phyloP scores from a whole-genome alignment of 2,113 vertebrate genomes.

The Odocoileus virginianus region DNA sequence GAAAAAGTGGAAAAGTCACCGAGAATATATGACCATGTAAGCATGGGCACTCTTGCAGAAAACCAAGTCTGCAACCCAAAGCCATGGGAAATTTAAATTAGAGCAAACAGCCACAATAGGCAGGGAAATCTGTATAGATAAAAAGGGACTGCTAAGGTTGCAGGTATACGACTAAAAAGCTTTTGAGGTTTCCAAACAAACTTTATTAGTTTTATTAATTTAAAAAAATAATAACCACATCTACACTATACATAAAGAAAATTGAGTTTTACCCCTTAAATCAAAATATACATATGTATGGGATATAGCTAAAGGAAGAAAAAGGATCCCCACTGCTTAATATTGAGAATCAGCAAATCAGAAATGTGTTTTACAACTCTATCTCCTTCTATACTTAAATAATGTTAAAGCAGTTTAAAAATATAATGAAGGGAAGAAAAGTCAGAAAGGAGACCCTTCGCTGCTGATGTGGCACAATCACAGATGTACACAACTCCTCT shows the following conservation, averaged over 20 bases:
- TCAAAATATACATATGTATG: conserved; percentile 79
- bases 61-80: conserved; percentile 90
- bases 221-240: conserved; percentile 84
- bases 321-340: conserved; percentile 69
- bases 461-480: not conserved
- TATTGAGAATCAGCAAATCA: conserved; percentile 11
- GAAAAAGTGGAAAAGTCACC: conserved; percentile 79
- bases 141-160: conserved; percentile 83
- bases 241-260: conserved; percentile 81
- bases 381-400: conserved; percentile 35
- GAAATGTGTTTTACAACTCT: conserved; percentile 49
- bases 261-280: conserved; percentile 75
- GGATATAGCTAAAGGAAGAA: conserved; percentile 41
- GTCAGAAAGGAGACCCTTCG: not conserved
- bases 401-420: not conserved
- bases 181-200: conserved; percentile 85
- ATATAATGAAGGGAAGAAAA: not conserved
- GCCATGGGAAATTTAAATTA: conserved; percentile 92
- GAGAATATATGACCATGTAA: conserved; percentile 85
- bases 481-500: not conserved
- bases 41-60: conserved; percentile 98
- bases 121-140: conserved; percentile 73
- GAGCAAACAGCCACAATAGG: conserved; percentile 79
- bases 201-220: conserved; percentile 91
- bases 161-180: conserved; percentile 86